Evolutionary conservation across 2,113 vertebrate species (phyloP).

Genomic region (Hirundichthys speculiger): DNA sequence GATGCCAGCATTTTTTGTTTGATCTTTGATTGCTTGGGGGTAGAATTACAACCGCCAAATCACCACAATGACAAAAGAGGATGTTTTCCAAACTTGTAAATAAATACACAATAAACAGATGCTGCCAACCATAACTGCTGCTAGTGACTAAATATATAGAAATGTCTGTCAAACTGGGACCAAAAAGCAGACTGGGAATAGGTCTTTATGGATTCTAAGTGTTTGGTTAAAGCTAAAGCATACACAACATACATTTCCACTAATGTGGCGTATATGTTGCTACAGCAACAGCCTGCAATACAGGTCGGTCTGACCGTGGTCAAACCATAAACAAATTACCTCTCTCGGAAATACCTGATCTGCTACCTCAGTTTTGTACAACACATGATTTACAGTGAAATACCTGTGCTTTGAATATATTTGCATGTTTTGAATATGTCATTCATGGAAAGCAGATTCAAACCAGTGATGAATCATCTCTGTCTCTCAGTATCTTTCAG

Average conservation of each 20-base stretch:
- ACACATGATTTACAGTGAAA: conserved; percentile 45
- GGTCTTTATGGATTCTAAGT: too few species aligned
- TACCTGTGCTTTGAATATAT: conserved; percentile 62
- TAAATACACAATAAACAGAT: not conserved
- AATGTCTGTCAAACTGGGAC: too few species aligned
- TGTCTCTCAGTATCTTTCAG: conserved; percentile 1
- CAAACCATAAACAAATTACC: conserved; percentile 59
- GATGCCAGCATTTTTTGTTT: not conserved
- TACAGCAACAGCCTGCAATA: conserved; percentile 40
- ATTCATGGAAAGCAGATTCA: conserved; percentile 72
- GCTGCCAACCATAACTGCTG: too few species aligned
- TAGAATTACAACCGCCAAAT: conserved; percentile 25
- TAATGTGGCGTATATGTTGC: conserved; percentile 45
- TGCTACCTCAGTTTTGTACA: conserved; percentile 39
- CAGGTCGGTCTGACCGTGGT: conserved; percentile 32
- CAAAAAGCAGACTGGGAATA: too few species aligned
- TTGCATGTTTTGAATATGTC: conserved; percentile 69
- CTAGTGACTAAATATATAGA: too few species aligned
- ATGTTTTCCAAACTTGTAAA: not conserved
- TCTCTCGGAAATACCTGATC: conserved; percentile 41
- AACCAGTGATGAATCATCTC: conserved; percentile 39
- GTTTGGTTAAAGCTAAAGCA: too few species aligned
- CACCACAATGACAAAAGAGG: conserved; percentile 14
- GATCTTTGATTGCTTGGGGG: conserved; percentile 31
- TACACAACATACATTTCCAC: not conserved